phyloP scores from a whole-genome alignment of 1,140 invertebrate species.

The Halyomorpha halys region DNA sequence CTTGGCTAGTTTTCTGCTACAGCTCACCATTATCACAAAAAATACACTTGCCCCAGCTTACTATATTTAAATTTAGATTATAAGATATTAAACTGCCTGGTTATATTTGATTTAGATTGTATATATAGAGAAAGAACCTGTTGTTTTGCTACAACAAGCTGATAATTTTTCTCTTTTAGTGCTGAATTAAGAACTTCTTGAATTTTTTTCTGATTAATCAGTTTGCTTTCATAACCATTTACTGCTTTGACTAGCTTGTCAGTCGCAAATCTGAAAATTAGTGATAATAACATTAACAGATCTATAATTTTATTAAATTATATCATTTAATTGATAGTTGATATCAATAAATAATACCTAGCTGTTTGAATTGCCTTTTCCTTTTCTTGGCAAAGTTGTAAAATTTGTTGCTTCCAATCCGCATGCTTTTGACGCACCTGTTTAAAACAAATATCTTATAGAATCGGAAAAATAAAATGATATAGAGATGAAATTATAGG shows the following conservation, averaged over 20 bases:
- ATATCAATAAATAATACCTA: constrained; percentile 1
- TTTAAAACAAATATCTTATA: background rate
- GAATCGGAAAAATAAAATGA: too few species aligned
- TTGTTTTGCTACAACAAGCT: constrained; percentile 2
- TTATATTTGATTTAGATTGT: background rate
- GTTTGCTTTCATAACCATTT: background rate
- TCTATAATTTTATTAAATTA: background rate
- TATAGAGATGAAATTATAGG: too few species aligned
- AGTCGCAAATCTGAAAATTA: constrained; percentile 13
- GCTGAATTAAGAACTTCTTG: background rate
- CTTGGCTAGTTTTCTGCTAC: too few species aligned
- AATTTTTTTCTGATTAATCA: background rate
- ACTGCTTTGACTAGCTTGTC: background rate
- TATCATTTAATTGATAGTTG: background rate
- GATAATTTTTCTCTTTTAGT: background rate
- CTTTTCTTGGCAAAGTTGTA: constrained; percentile 36
- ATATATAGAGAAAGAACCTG: background rate
- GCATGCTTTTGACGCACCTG: constrained; percentile 13
- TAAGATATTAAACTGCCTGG: too few species aligned
- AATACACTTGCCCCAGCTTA: too few species aligned
- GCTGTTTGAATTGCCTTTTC: constrained; percentile 33
- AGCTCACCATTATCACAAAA: too few species aligned
- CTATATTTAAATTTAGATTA: too few species aligned
- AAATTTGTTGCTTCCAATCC: constrained; percentile 21
- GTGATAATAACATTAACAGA: background rate